Evolutionary conservation across 2,888 invertebrate species (phyloP), one percentile per base, ranked within the genome.

Genomic region (Phlogophora meticulosa): DNA sequence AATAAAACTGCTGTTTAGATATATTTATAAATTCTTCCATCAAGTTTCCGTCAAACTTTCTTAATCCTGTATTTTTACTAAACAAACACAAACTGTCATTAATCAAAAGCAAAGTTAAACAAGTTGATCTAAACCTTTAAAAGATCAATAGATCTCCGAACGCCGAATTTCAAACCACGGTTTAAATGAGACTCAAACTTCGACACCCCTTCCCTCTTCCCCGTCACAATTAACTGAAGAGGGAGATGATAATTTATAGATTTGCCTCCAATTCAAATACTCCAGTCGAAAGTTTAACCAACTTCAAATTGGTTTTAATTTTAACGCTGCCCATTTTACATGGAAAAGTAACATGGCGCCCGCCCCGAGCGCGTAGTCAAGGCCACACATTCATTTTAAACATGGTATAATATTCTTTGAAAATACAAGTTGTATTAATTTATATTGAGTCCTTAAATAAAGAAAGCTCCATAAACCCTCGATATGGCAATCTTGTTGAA

Each of bases 181-280:
- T 59, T 53, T 62, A 61, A 79, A 70, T 61, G 63, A 78, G 24
- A 53, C 53, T 56, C 57, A 63, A 79, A 79, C 66, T 79, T 75
- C 52, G 65, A 49, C 69, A 62, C 38, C 60, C 72, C 51, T 64
- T 42, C 53, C 53, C 38, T 7, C 24, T 55, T 22, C 43, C 40
- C 61, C 56, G 38, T 66, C 49, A 63, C 66, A 75, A 79, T 79
- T 60, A 79, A 75, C 51, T 59, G 60, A 58, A 72, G 79, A 62
- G 75, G 63, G 79, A 77, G 79, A 80, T 66, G 66, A 72, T 76
- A 80, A 80, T 76, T 78, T 78, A 80, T 78, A 78, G 78, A 78
- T 78, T 80, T 80, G 60, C 72, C 46, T 72, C 46, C 73, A 76
- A 61, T 69, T 75, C 59, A 65, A 80, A 78, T 78, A 72, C 72